Conservation (phyloP, 2,113 vertebrate genomes). For the Mustelus asterias region DNA sequence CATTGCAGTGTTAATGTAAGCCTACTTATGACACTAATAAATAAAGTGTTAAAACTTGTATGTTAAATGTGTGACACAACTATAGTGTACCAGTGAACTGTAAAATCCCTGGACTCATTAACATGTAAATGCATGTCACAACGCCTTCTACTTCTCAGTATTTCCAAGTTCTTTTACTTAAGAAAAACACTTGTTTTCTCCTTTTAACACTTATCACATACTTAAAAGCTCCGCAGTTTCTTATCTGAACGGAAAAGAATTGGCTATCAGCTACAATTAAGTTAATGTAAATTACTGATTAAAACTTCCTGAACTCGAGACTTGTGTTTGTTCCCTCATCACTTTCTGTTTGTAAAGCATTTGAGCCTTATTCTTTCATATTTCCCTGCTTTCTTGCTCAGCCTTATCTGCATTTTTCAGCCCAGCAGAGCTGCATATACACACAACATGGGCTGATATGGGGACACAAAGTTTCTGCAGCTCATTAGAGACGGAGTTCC, state of each 20-base stretch:
- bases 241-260: constrained; percentile 49
- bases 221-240: constrained; percentile 46
- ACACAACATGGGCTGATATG: constrained; percentile 53
- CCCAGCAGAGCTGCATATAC: constrained; percentile 41
- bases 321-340: constrained; percentile 52
- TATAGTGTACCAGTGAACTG: background rate
- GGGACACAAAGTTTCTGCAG: constrained; percentile 51
- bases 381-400: constrained; percentile 35
- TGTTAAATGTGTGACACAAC: background rate
- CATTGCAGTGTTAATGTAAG: too few relatives aligned
- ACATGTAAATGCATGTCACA: background rate
- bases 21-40: too few relatives aligned
- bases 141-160: background rate
- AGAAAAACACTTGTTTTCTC: background rate
- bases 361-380: constrained; percentile 41
- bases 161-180: constrained; percentile 14
- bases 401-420: constrained; percentile 48
- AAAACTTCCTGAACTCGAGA: constrained; percentile 61
- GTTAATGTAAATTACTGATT: constrained; percentile 60
- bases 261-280: constrained; percentile 68
- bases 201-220: constrained; percentile 47
- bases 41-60: too few relatives aligned
- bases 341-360: constrained; percentile 51
- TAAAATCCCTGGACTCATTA: background rate
- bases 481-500: constrained; percentile 47